phyloP scores from a whole-genome alignment of 2,797 vertebrate species.

The Phylloscopus collybita region DNA sequence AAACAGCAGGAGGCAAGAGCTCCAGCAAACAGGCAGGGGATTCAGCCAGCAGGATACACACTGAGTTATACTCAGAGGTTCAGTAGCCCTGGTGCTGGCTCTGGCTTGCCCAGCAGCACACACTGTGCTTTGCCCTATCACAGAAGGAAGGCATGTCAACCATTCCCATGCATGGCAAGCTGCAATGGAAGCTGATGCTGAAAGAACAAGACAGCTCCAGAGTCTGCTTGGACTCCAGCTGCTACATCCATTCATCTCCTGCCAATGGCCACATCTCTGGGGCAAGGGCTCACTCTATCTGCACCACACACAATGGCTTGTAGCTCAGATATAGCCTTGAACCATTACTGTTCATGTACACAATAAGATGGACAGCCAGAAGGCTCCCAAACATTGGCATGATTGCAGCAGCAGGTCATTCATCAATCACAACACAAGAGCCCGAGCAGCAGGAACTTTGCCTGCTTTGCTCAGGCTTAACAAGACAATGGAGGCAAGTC shows the following conservation, averaged over 20 bases:
- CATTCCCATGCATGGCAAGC: background rate
- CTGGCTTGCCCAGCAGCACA: background rate
- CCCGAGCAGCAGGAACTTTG: background rate
- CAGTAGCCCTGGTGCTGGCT: background rate
- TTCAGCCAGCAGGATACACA: background rate
- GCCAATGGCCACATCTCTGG: background rate
- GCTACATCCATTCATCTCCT: slow-evolving; percentile 16
- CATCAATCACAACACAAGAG: background rate
- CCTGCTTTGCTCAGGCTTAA: background rate
- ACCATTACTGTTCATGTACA: background rate
- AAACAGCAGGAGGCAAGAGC: background rate
- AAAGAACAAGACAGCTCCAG: slow-evolving; percentile 21
- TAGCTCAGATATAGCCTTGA: background rate
- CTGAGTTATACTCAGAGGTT: background rate
- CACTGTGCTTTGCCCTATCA: fast-evolving
- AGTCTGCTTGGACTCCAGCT: slow-evolving; percentile 24
- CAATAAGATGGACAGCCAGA: background rate
- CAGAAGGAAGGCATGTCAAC: background rate
- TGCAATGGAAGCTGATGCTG: slow-evolving; percentile 36
- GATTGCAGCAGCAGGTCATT: background rate
- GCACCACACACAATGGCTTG: background rate
- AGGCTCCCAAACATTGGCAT: background rate
- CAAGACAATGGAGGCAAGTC: background rate
- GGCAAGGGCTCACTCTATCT: background rate
- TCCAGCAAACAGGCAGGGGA: background rate